These are phyloP conservation scores for Hyaena hyaena DNA, from an alignment of 2,113 vertebrate genomes.

Conservation along the genomic window DNA sequence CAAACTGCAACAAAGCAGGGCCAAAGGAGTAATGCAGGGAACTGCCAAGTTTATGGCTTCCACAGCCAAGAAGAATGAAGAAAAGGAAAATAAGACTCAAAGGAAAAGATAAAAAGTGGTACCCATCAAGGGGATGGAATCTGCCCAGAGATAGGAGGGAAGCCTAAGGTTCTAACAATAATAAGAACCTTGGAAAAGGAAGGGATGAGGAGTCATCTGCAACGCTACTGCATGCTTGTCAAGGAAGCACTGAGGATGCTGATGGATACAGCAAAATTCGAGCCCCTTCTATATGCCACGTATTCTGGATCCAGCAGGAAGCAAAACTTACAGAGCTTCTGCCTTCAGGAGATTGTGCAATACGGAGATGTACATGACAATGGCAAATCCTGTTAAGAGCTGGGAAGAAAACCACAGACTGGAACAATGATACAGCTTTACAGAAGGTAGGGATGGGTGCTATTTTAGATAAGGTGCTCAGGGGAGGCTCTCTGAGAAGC, in stretches of 20 bases:
- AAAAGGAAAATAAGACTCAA: background rate
- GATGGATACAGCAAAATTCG: fast-evolving
- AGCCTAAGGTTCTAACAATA: background rate
- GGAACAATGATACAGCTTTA: too few relatives aligned
- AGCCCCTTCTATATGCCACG: background rate
- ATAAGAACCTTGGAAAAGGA: background rate
- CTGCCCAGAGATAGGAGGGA: background rate
- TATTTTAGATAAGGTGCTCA: background rate
- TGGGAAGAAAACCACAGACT: background rate
- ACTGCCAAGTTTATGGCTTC: background rate
- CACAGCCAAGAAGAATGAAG: background rate
- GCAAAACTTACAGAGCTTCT: background rate
- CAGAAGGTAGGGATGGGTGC: background rate
- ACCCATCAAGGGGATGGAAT: background rate
- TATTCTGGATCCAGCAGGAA: background rate
- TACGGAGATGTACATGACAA: background rate
- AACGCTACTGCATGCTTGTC: fast-evolving
- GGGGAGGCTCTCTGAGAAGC: background rate
- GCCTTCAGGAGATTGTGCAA: background rate
- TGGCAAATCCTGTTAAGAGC: too few relatives aligned
- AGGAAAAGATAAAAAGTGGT: background rate
- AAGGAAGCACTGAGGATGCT: background rate
- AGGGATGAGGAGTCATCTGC: background rate
- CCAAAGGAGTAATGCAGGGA: background rate
- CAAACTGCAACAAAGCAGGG: background rate